These are phyloP conservation scores for Rhopalosiphum maidis DNA, from an alignment of 1,140 invertebrate genomes.

Conservation along the genomic window DNA sequence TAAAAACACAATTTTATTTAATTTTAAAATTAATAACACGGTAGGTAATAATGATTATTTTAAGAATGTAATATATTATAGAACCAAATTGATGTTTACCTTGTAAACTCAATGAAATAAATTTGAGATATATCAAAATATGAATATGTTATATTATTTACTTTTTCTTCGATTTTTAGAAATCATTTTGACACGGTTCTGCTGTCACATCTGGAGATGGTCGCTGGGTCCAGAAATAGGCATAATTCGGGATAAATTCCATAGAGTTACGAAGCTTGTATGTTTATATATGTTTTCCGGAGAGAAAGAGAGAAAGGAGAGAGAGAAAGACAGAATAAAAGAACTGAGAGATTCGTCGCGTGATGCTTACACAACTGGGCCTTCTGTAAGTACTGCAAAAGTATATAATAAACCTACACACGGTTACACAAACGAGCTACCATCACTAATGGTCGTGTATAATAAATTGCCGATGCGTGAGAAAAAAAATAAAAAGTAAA, in stretches of 20 bases:
- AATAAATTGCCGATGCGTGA: constrained; percentile 14
- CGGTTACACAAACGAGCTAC: background rate
- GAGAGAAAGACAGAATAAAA: background rate
- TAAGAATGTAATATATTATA: background rate
- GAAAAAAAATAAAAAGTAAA: background rate
- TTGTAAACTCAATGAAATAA: background rate
- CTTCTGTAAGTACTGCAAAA: background rate
- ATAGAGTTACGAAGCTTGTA: background rate
- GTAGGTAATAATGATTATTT: background rate
- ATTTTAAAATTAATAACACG: background rate
- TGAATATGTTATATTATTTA: background rate
- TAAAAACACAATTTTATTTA: background rate
- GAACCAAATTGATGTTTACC: background rate
- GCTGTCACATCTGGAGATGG: no score
- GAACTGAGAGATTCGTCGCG: background rate
- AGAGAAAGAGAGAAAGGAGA: no score
- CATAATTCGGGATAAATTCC: no score
- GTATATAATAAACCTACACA: background rate
- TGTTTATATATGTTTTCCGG: background rate
- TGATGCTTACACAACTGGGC: background rate
- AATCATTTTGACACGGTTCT: background rate
- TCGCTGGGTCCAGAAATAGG: no score
- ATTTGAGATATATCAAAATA: background rate
- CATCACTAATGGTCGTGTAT: background rate
- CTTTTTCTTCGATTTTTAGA: background rate